These are phyloP conservation scores for Buphagus erythrorhynchus DNA, from an alignment of 2,797 vertebrate genomes.

Conservation along the genomic window DNA sequence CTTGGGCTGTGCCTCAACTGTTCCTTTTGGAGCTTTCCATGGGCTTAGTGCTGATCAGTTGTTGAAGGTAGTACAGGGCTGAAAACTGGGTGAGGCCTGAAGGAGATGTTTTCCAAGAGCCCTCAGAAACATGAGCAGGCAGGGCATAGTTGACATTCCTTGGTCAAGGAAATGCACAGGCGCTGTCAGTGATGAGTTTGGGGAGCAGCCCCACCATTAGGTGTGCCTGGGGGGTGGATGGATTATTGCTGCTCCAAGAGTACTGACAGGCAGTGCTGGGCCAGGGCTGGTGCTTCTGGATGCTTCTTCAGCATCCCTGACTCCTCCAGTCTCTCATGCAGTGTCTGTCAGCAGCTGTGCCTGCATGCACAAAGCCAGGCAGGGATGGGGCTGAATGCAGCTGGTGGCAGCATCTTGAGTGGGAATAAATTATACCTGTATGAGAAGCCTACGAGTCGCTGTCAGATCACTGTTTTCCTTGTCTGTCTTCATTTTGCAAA, in stretches of 20 bases:
- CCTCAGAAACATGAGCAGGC: neutral
- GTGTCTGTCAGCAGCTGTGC: neutral
- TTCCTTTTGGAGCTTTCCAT: neutral
- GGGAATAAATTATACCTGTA: neutral
- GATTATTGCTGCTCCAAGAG: neutral
- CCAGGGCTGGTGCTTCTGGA: neutral
- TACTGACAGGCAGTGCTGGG: neutral
- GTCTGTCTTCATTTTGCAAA: constrained; percentile 13
- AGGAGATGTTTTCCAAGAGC: neutral
- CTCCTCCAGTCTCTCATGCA: neutral
- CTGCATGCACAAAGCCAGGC: fast-evolving
- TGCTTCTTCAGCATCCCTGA: neutral
- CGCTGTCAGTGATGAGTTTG: neutral
- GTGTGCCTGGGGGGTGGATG: neutral
- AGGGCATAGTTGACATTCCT: neutral
- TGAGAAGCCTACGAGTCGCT: neutral
- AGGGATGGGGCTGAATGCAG: neutral
- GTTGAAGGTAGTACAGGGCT: neutral
- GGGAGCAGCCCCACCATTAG: neutral
- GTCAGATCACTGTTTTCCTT: neutral
- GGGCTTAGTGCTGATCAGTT: neutral
- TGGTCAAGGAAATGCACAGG: neutral
- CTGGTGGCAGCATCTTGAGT: neutral
- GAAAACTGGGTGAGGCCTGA: neutral
- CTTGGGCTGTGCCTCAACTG: neutral